phyloP scores from a whole-genome alignment of 1,140 invertebrate species.

The Rhyzopertha dominica region DNA sequence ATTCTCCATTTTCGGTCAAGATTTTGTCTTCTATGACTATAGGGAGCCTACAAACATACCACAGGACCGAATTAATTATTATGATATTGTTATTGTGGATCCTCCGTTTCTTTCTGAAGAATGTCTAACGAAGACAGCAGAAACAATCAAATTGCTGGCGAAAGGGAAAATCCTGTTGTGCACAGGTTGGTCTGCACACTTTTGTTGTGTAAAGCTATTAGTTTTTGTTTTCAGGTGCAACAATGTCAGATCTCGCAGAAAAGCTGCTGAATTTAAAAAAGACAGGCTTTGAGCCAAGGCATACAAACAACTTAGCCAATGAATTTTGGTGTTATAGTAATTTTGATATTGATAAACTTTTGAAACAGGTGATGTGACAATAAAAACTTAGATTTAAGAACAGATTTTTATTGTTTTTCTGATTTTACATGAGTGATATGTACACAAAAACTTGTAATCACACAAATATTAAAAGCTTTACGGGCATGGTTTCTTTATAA shows the following conservation, averaged over 20 bases:
- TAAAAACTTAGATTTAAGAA: conserved; percentile 16
- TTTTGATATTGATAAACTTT: conserved; percentile 60
- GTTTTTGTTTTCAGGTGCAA: conserved; percentile 54
- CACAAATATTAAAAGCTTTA: conserved; percentile 16
- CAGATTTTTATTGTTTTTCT: conserved; percentile 16
- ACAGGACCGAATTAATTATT: conserved; percentile 54
- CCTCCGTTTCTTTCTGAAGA: conserved; percentile 93
- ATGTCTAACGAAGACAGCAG: conserved; percentile 79
- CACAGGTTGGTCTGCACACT: conserved; percentile 60
- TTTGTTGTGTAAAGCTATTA: conserved; percentile 6
- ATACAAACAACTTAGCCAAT: conserved; percentile 87
- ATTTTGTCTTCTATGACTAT: conserved; percentile 88
- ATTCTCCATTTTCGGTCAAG: conserved; percentile 71
- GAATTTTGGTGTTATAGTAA: conserved; percentile 89
- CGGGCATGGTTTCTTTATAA: too few relatives aligned
- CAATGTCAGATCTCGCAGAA: conserved; percentile 68
- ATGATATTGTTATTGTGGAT: conserved; percentile 86
- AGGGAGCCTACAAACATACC: conserved; percentile 71
- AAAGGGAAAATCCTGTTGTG: conserved; percentile 84
- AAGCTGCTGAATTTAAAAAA: conserved; percentile 61
- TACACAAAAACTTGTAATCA: conserved; percentile 23
- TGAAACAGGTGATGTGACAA: conserved; percentile 17
- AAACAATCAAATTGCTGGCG: conserved; percentile 71
- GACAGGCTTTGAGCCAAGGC: conserved; percentile 70
- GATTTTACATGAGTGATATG: conserved; percentile 29